A percentile compares a stretch with the other conserved stretches of the same genome.
phyloP scores from a whole-genome alignment of 2,888 invertebrate species.

The Diplolepis rosae region DNA sequence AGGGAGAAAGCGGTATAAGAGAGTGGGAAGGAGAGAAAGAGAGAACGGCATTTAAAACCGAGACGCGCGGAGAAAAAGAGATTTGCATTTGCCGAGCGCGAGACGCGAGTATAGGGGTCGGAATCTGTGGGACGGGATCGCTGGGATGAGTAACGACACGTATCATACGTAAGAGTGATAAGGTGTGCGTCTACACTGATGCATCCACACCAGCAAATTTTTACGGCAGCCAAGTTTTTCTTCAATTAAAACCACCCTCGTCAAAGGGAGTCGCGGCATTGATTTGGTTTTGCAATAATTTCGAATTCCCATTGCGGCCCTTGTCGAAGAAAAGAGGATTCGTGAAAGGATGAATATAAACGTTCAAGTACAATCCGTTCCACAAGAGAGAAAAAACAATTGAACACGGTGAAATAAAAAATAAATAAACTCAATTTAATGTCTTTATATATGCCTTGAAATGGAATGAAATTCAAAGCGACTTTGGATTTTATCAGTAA shows the following conservation, averaged over 20 bases:
- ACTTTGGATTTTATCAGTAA: slow-evolving; percentile 63
- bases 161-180: slow-evolving; percentile 62
- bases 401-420: background rate
- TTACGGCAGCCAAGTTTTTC: slow-evolving; percentile 44
- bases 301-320: slow-evolving; percentile 14
- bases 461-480: slow-evolving; percentile 40
- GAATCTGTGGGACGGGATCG: slow-evolving; percentile 40
- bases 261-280: slow-evolving; percentile 38
- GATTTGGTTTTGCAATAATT: slow-evolving; percentile 30
- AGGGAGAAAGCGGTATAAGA: slow-evolving; percentile 45
- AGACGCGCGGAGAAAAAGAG: slow-evolving; percentile 69
- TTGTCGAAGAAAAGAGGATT: slow-evolving; percentile 4
- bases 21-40: slow-evolving; percentile 51
- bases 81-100: slow-evolving; percentile 63
- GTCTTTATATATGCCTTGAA: background rate
- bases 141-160: slow-evolving; percentile 64
- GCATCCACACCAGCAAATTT: slow-evolving; percentile 35
- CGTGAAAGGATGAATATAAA: slow-evolving; percentile 28
- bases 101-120: slow-evolving; percentile 50
- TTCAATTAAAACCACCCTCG: slow-evolving; percentile 50
- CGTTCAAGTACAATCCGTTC: slow-evolving; percentile 30
- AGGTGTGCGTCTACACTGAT: slow-evolving; percentile 45
- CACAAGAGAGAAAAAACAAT: no score
- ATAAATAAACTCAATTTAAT: background rate
- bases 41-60: slow-evolving; percentile 67